A percentile compares a stretch with the other conserved stretches of the same genome.
These are phyloP conservation scores for Gisinianus flammeolus DNA, from an alignment of 2,888 invertebrate species.

Conservation along the genomic window DNA sequence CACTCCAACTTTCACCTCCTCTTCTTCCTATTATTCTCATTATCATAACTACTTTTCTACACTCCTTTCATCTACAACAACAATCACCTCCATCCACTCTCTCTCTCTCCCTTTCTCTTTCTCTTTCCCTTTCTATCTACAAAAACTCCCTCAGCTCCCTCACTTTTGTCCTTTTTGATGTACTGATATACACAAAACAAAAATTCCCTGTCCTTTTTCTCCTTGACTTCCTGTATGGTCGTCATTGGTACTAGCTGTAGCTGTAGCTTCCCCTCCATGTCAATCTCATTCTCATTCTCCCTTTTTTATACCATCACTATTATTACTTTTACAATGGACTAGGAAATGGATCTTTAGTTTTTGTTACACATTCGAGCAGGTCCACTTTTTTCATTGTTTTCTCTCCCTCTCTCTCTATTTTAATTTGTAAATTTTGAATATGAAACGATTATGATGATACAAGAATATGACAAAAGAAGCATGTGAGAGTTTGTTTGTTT, in stretches of 20 bases:
- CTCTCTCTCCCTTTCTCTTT: not conserved
- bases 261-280: not conserved
- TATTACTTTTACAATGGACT: not conserved
- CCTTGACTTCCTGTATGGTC: too few relatives aligned
- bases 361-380: not conserved
- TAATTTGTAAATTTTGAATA: too few relatives aligned
- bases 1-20: constrained; percentile 33
- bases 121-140: not conserved
- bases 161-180: too few relatives aligned
- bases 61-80: constrained; percentile 28
- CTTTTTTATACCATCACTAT: not conserved
- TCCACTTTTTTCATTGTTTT: not conserved
- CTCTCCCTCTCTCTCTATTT: not conserved
- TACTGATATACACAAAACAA: too few relatives aligned
- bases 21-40: constrained; percentile 54
- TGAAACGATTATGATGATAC: too few relatives aligned
- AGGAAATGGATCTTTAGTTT: not conserved
- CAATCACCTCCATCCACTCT: constrained; percentile 11
- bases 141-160: not conserved
- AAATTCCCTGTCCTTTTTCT: too few relatives aligned
- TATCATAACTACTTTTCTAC: constrained; percentile 54
- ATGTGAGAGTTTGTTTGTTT: too few relatives aligned
- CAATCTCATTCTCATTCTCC: not conserved
- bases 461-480: too few relatives aligned
- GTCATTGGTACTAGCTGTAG: too few relatives aligned